Percentiles rank a stretch among this genome's conserved stretches.
Conservation (phyloP, 1,140 invertebrate species). For the Caenorhabditis briggsae region DNA sequence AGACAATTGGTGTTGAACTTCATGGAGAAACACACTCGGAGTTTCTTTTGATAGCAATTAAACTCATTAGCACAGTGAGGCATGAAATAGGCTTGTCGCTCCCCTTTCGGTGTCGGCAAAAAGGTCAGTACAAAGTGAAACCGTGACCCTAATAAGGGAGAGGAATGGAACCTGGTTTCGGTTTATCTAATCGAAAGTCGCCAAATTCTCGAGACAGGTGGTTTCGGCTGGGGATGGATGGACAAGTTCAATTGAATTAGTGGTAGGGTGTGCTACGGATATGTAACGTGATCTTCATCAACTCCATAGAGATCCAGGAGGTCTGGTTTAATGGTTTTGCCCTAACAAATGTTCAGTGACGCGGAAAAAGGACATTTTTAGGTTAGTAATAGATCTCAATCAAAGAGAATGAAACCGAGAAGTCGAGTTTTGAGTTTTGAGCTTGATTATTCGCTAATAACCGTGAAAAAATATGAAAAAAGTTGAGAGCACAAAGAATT, state of each 20-base stretch:
- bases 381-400: background rate
- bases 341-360: no score
- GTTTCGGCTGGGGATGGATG: background rate
- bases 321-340: conserved; percentile 3
- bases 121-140: conserved; percentile 20
- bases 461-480: no score
- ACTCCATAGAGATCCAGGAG: background rate
- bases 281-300: conserved; percentile 28
- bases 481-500: no score
- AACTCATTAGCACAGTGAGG: conserved; percentile 35
- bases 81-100: conserved; percentile 25
- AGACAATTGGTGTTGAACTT: conserved; percentile 6
- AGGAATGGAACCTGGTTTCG: conserved; percentile 31
- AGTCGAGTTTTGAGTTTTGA: no score
- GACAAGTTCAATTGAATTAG: conserved; percentile 37
- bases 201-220: conserved; percentile 22
- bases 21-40: background rate
- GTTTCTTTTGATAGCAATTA: conserved; percentile 22
- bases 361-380: conserved; percentile 9
- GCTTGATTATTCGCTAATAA: no score
- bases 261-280: background rate
- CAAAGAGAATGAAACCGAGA: no score
- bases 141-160: conserved; percentile 42
- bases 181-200: conserved; percentile 25
- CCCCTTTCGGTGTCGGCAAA: conserved; percentile 3